A percentile compares a stretch with the other conserved stretches of the same genome.
phyloP scores from a whole-genome alignment of 2,888 invertebrate species.

The Lepidocyrtoides sp. region DNA sequence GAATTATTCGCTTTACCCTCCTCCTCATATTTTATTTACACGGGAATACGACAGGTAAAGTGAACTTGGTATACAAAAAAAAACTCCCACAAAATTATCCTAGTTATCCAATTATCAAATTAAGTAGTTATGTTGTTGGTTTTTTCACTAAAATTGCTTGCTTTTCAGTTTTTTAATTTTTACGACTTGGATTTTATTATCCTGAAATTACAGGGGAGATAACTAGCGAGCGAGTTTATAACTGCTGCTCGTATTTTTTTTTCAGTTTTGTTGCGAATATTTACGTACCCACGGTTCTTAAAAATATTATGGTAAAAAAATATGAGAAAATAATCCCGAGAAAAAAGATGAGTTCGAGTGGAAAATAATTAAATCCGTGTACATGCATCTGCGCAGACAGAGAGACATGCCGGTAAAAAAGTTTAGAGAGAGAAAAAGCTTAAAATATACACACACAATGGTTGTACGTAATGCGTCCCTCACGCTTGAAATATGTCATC shows the following conservation, averaged over 20 bases:
- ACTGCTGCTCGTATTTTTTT: too few species aligned
- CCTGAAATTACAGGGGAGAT: background rate
- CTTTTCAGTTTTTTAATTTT: background rate
- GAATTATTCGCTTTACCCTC: background rate
- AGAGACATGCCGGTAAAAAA: background rate
- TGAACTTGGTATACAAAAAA: too few species aligned
- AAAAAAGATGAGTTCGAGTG: conserved; percentile 29
- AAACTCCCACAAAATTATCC: conserved; percentile 3
- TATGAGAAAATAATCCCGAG: background rate
- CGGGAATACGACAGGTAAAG: background rate
- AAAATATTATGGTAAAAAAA: background rate
- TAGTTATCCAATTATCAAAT: conserved; percentile 54
- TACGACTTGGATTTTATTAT: background rate
- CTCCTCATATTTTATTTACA: background rate
- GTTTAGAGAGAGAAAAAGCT: background rate
- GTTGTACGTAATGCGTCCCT: background rate
- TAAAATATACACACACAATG: background rate
- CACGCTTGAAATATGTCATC: conserved; percentile 64
- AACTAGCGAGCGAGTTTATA: background rate
- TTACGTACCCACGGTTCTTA: conserved; percentile 16
- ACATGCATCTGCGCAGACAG: background rate
- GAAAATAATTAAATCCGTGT: conserved; percentile 59
- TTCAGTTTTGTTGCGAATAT: background rate
- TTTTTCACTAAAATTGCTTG: background rate
- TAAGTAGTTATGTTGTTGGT: conserved; percentile 46